Evolutionary conservation across 2,797 vertebrate species (phyloP).

Genomic region (Onychomys leucogaster): DNA sequence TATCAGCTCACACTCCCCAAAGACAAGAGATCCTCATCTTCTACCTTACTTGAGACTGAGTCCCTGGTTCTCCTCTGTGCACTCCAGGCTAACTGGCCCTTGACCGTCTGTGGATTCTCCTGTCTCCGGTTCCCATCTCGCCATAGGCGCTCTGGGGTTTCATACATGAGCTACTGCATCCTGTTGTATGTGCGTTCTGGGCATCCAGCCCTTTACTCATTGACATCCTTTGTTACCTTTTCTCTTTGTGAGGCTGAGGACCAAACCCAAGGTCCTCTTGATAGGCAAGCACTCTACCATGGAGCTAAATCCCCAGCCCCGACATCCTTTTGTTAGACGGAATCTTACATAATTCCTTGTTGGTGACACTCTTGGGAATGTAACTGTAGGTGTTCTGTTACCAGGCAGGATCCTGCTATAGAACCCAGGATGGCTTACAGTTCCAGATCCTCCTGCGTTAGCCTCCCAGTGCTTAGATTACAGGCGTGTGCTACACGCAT

Average conservation of each 20-base stretch:
- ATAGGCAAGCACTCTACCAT: neutral
- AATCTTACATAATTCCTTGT: neutral
- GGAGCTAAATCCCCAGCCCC: neutral
- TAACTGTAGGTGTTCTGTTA: neutral
- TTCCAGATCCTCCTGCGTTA: neutral
- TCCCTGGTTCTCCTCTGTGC: neutral
- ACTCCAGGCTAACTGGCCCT: neutral
- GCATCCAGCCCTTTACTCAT: too few species aligned
- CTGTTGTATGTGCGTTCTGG: neutral
- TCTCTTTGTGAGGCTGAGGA: neutral
- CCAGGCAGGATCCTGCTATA: neutral
- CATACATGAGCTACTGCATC: neutral
- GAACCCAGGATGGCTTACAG: neutral
- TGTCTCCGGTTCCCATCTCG: neutral
- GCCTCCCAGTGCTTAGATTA: neutral
- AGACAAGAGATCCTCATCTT: slow-evolving; percentile 83
- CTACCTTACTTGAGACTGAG: neutral
- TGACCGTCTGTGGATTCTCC: neutral
- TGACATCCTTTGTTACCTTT: neutral
- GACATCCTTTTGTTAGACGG: neutral
- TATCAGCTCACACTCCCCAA: slow-evolving; percentile 85
- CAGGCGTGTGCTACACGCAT: neutral
- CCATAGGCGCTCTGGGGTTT: neutral
- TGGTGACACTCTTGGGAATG: neutral
- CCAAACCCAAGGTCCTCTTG: neutral